phyloP scores from a whole-genome alignment of 2,797 vertebrate species.

The Danio kyathit region DNA sequence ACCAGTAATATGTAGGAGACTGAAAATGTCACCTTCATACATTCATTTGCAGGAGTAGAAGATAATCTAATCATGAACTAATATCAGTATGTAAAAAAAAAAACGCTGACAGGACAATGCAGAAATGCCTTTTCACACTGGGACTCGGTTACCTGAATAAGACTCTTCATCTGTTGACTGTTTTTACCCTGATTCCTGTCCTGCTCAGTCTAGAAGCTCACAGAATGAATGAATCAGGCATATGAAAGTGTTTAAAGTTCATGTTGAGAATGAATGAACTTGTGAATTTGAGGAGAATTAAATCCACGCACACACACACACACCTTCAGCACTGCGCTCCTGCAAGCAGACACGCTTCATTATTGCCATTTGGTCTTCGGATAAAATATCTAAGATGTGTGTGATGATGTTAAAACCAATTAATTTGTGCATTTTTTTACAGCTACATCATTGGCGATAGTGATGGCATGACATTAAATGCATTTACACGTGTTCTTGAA shows the following conservation, averaged over 20 bases:
- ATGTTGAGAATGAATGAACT: slow-evolving; percentile 59
- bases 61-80: neutral
- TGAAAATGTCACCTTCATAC: slow-evolving; percentile 50
- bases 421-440: neutral
- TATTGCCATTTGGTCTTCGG: slow-evolving; percentile 26
- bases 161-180: slow-evolving; percentile 19
- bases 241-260: slow-evolving; percentile 76
- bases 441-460: neutral
- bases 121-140: slow-evolving; percentile 6
- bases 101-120: neutral
- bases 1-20: slow-evolving; percentile 12
- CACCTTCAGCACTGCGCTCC: neutral
- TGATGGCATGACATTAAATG: slow-evolving; percentile 16
- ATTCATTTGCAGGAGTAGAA: slow-evolving; percentile 48
- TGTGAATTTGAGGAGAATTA: slow-evolving; percentile 58
- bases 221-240: slow-evolving; percentile 29
- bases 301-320: slow-evolving; percentile 30
- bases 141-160: slow-evolving; percentile 14
- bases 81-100: too few species aligned
- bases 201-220: slow-evolving; percentile 18
- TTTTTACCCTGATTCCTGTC: slow-evolving; percentile 35
- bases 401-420: slow-evolving; percentile 5
- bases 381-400: slow-evolving; percentile 14
- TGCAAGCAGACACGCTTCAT: neutral
- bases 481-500: neutral